Base-by-base conservation (phyloP, 2,113 vertebrate species). In the Dendropsophus ebraccatus region DNA sequence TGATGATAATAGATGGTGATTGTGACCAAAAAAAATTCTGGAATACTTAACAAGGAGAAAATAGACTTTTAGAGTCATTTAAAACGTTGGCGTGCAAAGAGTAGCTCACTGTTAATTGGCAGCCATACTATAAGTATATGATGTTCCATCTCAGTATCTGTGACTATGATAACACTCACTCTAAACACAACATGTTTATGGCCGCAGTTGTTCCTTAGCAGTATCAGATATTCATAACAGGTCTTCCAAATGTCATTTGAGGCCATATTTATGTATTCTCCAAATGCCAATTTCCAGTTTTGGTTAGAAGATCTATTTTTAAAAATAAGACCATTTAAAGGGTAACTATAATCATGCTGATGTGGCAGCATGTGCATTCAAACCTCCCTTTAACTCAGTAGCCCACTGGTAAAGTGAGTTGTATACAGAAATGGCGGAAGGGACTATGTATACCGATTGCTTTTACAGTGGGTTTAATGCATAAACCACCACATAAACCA, bases 221-320 rank as follows among this genome's bases (percentile, higher is more conserved):
- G 5, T 37, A 70, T 37, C 32, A 37, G 67, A 70, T 70, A 70
- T 41, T 70, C 19, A 37, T 41, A 70, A 37, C 67, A 23, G 67
- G 19, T 41, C 32, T 41, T 41, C 67, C 35, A 41, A 70, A 70
- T 70, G 67, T 70, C 35, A 70, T 41, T 23, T 12, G 32, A 41
- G 32, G 67, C 21, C 67, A 23, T 70, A 70, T 70, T 37, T 70
- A 0, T 41, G 2, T 70, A 41, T 70, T 23, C 32, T 35, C 67
- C 8, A 41, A 23, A 70, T 65, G 35, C 14, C 65, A 35, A 19
- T 35, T 32, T 17, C 67, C 67, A 70, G 8, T 70, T 70, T 41
- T 70, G 67, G 32, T 70, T 41, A 12, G 67, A 70, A 70, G 67
- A 69, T 1, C 67, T 70, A 70, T 70, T 70, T 70, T 70, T 70